phyloP scores from a whole-genome alignment of 2,797 vertebrate species.

The Leptoclinus maculatus region DNA sequence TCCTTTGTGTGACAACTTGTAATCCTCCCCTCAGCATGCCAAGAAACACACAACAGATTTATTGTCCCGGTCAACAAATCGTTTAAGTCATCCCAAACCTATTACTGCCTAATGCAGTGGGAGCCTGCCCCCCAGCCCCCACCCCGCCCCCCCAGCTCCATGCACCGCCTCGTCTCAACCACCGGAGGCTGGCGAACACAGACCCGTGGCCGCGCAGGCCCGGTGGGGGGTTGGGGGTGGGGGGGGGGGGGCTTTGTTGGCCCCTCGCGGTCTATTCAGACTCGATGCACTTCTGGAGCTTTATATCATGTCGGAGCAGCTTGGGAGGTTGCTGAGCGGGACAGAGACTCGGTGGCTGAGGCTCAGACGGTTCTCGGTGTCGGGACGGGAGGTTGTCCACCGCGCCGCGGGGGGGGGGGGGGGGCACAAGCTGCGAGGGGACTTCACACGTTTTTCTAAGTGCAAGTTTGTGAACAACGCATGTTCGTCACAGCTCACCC shows the following conservation, averaged over 20 bases:
- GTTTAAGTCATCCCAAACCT: conserved; percentile 93
- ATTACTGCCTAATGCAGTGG: conserved; percentile 86
- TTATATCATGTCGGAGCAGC: conserved; percentile 56
- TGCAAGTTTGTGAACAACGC: conserved; percentile 33
- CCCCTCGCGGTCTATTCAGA: conserved; percentile 70
- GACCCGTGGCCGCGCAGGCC: conserved; percentile 45
- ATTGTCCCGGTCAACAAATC: conserved; percentile 95
- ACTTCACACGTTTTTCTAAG: conserved; percentile 21
- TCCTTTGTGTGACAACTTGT: conserved; percentile 90
- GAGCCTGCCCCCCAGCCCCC: conserved; percentile 59
- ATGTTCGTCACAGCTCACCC: conserved; percentile 4
- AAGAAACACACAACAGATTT: conserved; percentile 90
- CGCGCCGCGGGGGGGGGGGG: conserved; percentile 2
- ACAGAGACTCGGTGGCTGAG: conserved; percentile 41
- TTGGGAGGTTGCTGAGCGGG: conserved; percentile 62
- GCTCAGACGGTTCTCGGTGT: conserved; percentile 60
- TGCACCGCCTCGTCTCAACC: conserved; percentile 75
- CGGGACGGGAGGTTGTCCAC: conserved; percentile 55
- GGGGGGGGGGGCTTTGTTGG: conserved; percentile 66
- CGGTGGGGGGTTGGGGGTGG: neutral
- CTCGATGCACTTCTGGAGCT: conserved; percentile 67
- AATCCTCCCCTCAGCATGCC: conserved; percentile 87
- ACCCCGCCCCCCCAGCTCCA: conserved; percentile 33
- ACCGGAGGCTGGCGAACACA: conserved; percentile 78
- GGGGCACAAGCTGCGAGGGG: conserved; percentile 50